Evolutionary conservation across 1,140 invertebrate genomes (phyloP).

Genomic region (Trichomalopsis sarcophagae): DNA sequence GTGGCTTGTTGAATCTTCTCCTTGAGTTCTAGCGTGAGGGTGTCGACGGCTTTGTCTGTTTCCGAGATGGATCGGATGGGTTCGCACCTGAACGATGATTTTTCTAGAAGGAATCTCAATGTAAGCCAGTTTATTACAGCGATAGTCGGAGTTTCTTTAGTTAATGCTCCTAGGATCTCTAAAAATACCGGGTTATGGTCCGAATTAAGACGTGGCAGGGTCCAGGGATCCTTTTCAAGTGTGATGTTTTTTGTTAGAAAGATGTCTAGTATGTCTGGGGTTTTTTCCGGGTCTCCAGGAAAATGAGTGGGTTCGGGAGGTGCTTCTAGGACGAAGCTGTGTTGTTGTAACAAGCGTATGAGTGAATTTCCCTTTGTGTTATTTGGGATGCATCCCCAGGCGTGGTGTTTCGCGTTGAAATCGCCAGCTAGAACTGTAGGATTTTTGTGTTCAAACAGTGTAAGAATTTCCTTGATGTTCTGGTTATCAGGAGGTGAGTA

Average conservation of each 20-base stretch:
- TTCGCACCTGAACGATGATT: background rate
- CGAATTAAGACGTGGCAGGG: background rate
- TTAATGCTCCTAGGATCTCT: background rate
- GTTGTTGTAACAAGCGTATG: background rate
- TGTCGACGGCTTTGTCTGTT: no score
- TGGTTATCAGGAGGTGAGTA: background rate
- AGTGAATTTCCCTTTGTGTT: slow-evolving; percentile 5
- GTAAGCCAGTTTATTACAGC: slow-evolving; percentile 29
- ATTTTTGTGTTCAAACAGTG: background rate
- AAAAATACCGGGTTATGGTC: slow-evolving; percentile 36
- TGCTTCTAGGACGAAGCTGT: background rate
- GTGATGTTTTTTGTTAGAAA: slow-evolving; percentile 15
- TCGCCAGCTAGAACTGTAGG: background rate
- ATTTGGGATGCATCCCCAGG: background rate
- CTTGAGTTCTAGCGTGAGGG: no score
- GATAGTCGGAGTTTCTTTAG: background rate
- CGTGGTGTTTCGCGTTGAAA: slow-evolving; percentile 14
- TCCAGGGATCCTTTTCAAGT: background rate
- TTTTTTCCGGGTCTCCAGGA: background rate
- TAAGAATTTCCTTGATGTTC: background rate
- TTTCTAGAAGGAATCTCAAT: slow-evolving; percentile 12
- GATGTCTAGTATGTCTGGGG: slow-evolving; percentile 28
- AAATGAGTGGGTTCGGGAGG: slow-evolving; percentile 9
- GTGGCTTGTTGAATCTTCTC: no score
- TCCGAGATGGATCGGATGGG: background rate